Conservation (phyloP, 2,888 invertebrate genomes). For the Melanostoma scalare region DNA sequence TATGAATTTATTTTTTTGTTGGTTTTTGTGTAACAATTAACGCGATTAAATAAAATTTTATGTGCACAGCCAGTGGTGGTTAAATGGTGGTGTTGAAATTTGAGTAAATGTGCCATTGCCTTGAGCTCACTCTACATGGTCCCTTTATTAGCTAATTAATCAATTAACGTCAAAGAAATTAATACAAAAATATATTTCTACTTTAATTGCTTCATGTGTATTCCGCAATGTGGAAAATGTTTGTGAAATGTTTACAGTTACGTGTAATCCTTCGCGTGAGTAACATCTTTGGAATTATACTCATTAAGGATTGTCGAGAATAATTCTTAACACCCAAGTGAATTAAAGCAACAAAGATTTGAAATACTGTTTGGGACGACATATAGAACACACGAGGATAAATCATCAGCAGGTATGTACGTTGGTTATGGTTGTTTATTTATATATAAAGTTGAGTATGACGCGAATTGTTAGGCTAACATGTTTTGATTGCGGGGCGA, state of each 20-base stretch:
- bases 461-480: no score
- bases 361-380: no score
- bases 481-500: no score
- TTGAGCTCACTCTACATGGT: constrained; percentile 27
- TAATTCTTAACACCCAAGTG: neutral
- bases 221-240: constrained; percentile 1
- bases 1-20: neutral
- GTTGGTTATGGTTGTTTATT: no score
- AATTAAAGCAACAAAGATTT: constrained; percentile 7
- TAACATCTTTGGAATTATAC: constrained; percentile 35
- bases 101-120: constrained; percentile 39
- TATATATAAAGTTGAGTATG: no score
- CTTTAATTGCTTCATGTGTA: neutral
- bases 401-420: no score
- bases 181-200: neutral
- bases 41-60: constrained; percentile 51
- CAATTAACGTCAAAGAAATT: constrained; percentile 5
- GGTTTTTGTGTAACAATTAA: constrained; percentile 27
- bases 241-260: constrained; percentile 24
- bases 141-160: constrained; percentile 49
- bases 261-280: constrained; percentile 31
- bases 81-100: constrained; percentile 25
- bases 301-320: constrained; percentile 6
- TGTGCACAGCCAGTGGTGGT: constrained; percentile 19
- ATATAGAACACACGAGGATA: no score